Evolutionary conservation across 2,797 vertebrate species (phyloP).

Genomic region (Schizopygopsis pylzovi): DNA sequence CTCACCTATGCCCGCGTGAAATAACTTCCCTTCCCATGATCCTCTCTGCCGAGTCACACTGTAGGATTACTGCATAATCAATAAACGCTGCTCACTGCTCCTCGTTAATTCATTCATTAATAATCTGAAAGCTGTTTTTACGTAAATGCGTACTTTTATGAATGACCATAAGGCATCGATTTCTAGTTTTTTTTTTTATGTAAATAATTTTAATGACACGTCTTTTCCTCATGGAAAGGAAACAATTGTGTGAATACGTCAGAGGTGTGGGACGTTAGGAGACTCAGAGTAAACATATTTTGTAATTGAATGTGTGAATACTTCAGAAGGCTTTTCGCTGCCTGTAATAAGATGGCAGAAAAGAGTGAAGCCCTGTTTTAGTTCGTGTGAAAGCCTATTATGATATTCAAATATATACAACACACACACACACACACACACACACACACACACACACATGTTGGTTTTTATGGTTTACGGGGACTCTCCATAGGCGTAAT

Average conservation of each 20-base stretch:
- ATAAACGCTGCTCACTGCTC: constrained; percentile 25
- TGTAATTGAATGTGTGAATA: constrained; percentile 58
- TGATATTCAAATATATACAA: constrained; percentile 7
- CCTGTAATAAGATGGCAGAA: constrained; percentile 47
- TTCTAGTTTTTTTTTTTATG: not conserved
- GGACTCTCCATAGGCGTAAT: no score
- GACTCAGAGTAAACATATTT: constrained; percentile 54
- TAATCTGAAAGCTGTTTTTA: constrained; percentile 40
- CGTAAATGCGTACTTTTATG: not conserved
- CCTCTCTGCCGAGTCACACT: constrained; percentile 42
- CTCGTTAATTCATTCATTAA: not conserved
- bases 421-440: not conserved
- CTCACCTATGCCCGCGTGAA: constrained; percentile 50
- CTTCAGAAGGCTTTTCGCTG: constrained; percentile 49
- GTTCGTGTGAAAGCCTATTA: constrained; percentile 52
- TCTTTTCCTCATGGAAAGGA: not conserved
- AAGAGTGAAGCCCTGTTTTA: constrained; percentile 48
- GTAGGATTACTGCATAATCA: constrained; percentile 51
- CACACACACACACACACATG: not conserved
- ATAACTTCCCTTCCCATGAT: constrained; percentile 58
- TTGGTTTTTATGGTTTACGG: no score
- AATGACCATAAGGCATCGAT: not conserved
- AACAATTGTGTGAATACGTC: constrained; percentile 32
- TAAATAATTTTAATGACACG: not conserved
- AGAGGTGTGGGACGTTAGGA: constrained; percentile 29